Conservation (phyloP, 2,797 vertebrate genomes). For the Cynopterus sphinx region DNA sequence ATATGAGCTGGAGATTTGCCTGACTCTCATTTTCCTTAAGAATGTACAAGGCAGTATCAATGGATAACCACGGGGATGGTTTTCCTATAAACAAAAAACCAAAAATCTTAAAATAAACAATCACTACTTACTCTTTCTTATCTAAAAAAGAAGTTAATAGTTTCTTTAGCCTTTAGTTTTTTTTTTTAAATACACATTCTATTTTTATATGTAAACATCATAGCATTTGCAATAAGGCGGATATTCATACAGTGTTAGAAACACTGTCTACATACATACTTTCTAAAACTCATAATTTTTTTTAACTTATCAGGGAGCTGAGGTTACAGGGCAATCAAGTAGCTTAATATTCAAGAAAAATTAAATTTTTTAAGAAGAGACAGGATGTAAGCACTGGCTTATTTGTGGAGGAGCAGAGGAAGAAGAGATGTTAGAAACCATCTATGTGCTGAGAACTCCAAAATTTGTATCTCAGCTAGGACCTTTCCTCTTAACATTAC, state of each 20-base stretch:
- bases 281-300: slow-evolving; percentile 31
- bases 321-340: background rate
- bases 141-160: background rate
- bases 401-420: background rate
- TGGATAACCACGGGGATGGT: slow-evolving; percentile 88
- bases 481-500: background rate
- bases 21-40: slow-evolving; percentile 87
- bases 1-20: slow-evolving; percentile 88
- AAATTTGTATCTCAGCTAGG: background rate
- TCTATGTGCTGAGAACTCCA: background rate
- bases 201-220: slow-evolving; percentile 38
- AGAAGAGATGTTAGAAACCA: background rate
- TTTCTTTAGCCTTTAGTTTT: slow-evolving; percentile 4
- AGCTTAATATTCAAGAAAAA: background rate
- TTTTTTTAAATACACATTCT: background rate
- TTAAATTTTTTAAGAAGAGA: background rate
- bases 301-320: background rate
- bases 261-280: background rate
- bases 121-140: background rate
- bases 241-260: background rate
- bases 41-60: slow-evolving; percentile 92
- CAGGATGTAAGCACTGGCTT: background rate
- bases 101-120: slow-evolving; percentile 35
- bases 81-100: slow-evolving; percentile 85
- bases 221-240: slow-evolving; percentile 20